These are phyloP conservation scores for Sialia sialis DNA, from an alignment of 2,113 vertebrate genomes.

Conservation along the genomic window DNA sequence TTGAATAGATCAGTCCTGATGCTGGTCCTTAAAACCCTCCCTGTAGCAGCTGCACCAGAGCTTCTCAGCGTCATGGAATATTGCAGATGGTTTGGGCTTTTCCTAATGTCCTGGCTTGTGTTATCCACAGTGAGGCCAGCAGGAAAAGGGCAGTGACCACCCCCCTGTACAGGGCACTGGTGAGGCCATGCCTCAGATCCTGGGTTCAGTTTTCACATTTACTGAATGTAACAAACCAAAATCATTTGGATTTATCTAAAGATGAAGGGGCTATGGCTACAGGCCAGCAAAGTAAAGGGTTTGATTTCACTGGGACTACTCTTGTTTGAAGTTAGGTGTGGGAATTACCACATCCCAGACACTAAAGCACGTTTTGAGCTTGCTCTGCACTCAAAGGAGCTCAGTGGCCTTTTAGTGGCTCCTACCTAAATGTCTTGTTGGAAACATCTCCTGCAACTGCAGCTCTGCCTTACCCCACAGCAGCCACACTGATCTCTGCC, in stretches of 20 bases:
- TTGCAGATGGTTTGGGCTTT: neutral
- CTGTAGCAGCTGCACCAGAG: neutral
- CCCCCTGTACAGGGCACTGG: neutral
- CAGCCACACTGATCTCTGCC: fast-evolving
- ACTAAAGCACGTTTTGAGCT: neutral
- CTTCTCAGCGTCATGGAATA: neutral
- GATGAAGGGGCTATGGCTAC: neutral
- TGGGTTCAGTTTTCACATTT: neutral
- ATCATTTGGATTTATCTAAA: neutral
- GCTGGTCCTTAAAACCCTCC: neutral
- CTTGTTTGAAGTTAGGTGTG: neutral
- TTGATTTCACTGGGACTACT: neutral
- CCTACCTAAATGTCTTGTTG: neutral
- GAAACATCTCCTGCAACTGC: neutral
- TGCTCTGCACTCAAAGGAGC: neutral
- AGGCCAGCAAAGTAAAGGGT: neutral
- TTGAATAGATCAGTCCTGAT: neutral
- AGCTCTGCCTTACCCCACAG: neutral
- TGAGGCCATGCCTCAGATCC: neutral
- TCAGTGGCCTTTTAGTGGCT: neutral
- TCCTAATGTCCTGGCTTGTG: neutral
- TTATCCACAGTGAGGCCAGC: neutral
- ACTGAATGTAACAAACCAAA: neutral
- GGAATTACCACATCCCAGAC: neutral
- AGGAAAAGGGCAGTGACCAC: neutral